These are phyloP conservation scores for Smittia aterrima DNA, from an alignment of 2,888 invertebrate genomes.

Conservation along the genomic window DNA sequence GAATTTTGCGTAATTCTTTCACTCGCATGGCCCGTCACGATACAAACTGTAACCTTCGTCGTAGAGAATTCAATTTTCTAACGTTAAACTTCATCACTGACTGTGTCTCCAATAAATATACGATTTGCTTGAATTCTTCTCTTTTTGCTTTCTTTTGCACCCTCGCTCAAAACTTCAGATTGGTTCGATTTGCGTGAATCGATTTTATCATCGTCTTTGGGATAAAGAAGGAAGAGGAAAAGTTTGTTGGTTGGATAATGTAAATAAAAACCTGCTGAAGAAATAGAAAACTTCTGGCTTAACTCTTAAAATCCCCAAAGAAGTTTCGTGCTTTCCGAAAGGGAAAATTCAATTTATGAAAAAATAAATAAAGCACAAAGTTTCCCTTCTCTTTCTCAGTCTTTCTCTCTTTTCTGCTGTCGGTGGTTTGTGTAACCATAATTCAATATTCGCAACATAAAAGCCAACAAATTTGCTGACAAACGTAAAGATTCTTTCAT, in stretches of 20 bases:
- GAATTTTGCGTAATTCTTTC: neutral
- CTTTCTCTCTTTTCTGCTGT: neutral
- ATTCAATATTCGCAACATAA: conserved; percentile 31
- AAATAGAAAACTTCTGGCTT: conserved; percentile 8
- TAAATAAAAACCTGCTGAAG: conserved; percentile 6
- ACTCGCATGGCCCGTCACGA: neutral
- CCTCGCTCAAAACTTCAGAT: neutral
- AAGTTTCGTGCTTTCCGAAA: neutral
- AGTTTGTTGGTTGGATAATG: neutral
- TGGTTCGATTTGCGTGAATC: neutral
- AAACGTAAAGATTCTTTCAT: conserved; percentile 25
- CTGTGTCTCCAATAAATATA: neutral
- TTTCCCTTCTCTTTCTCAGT: conserved; percentile 9
- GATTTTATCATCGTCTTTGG: neutral
- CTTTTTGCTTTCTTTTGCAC: neutral
- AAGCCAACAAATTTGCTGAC: conserved; percentile 30
- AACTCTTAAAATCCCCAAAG: conserved; percentile 27
- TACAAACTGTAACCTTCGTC: too few relatives aligned
- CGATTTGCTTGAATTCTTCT: neutral
- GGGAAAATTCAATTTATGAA: conserved; percentile 32
- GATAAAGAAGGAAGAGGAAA: neutral
- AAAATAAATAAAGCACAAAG: conserved; percentile 31
- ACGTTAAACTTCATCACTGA: neutral
- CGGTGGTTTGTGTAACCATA: conserved; percentile 33
- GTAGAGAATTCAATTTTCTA: neutral